A percentile compares a stretch with the other conserved stretches of the same genome.
These are phyloP conservation scores for Ptychadena robeensis DNA, from an alignment of 2,797 vertebrate genomes.

Conservation along the genomic window DNA sequence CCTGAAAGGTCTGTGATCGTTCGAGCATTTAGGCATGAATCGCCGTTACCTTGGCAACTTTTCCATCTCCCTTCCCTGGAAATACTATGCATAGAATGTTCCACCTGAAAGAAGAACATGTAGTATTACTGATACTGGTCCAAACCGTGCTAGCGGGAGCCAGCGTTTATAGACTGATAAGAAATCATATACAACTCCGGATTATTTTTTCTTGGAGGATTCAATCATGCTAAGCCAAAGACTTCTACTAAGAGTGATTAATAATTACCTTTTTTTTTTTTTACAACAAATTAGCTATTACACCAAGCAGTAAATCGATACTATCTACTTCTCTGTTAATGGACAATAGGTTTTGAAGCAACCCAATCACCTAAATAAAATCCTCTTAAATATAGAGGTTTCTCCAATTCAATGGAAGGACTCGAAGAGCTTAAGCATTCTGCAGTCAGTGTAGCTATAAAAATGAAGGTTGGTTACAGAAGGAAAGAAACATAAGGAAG, in stretches of 20 bases:
- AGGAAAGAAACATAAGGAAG: too few relatives aligned
- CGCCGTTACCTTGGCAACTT: conserved; percentile 61
- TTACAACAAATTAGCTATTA: too few relatives aligned
- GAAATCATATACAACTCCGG: not conserved
- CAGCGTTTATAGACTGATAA: not conserved
- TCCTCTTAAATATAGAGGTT: too few relatives aligned
- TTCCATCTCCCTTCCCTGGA: conserved; percentile 51
- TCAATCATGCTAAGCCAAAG: not conserved
- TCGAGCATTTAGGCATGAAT: conserved; percentile 55
- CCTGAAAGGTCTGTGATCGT: conserved; percentile 45
- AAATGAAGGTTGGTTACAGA: too few relatives aligned
- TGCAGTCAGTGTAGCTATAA: too few relatives aligned
- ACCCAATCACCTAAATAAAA: too few relatives aligned
- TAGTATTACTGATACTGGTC: not conserved
- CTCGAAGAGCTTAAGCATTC: too few relatives aligned
- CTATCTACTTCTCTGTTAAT: too few relatives aligned
- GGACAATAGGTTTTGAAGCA: too few relatives aligned
- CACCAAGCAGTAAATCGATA: too few relatives aligned
- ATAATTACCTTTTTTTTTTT: not conserved
- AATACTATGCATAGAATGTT: conserved; percentile 48
- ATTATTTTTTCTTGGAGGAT: not conserved
- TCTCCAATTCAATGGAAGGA: too few relatives aligned
- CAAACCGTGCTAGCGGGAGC: conserved; percentile 10
- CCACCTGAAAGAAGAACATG: conserved; percentile 37
- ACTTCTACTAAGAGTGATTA: not conserved